Evolutionary conservation across 2,888 invertebrate genomes (phyloP), one percentile per base, ranked within the genome.

Genomic region (Patella depressa): DNA sequence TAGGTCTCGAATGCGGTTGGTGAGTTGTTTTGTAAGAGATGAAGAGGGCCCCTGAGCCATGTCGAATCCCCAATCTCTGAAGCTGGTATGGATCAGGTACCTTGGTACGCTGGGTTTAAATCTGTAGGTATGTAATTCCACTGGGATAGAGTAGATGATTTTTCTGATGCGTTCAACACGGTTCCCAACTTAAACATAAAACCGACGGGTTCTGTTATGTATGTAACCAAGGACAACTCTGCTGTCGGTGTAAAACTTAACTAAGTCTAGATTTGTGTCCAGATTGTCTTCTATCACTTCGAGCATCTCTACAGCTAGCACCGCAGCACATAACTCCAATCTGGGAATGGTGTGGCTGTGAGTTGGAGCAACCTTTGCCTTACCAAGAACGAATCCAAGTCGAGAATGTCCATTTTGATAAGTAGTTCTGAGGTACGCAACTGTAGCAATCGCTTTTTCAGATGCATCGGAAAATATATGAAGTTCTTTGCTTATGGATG

Each of bases 271-370:
- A 3, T 24, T 15, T 4, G 53, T 55, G 19, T 73, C 57, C 11
- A 72, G 17, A n/a, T 78, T 34, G 19, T 59, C 72, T 24, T 17
- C 24, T 14, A 78, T 65, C 65, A 45, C 53, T n/a, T 71, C 53
- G 3, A 24, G 53, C 15, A 79, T 45, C 53, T 79, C 74, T n/a
- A 73, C 74, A 15, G 74, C 76, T 15, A 78, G 54, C 11, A 78
- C 78, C 17, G 80, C 79, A n/a, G 80, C 80, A 24, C 76, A 76
- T 17, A 80, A 59, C 54, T 80, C 80, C 12, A 80, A 73, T 74
- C 79, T 73, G 15, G 80, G 80, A 11, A 77, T 54, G 14, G 77
- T 73, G 17, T 74, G 76, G 17, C 80, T 74, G 74, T 77, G 76
- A 53, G 75, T 45, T 7, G 82, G 82, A 71, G 82, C 74, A 11